Percentiles rank a stretch among this genome's conserved stretches.
phyloP scores from a whole-genome alignment of 92 coral and sea anemone species.

The Phymanthus crucifer region DNA sequence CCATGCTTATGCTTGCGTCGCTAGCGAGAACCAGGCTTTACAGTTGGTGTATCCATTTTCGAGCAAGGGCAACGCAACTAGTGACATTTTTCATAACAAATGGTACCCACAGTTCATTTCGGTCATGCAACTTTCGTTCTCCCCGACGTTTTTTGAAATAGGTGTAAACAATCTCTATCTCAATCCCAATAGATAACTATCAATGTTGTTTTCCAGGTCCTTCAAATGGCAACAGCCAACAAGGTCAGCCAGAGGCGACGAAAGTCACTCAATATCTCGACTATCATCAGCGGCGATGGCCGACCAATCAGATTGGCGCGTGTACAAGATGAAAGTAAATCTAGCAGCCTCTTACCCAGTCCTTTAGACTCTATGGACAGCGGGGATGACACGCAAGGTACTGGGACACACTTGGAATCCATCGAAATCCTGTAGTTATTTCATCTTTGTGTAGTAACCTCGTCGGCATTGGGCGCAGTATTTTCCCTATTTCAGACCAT shows the following conservation, averaged over 20 bases:
- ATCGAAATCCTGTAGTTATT: background rate
- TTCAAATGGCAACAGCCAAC: slow-evolving; percentile 75
- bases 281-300: slow-evolving; percentile 90
- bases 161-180: too few relatives aligned
- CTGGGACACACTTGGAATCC: background rate
- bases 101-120: too few relatives aligned
- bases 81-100: too few relatives aligned
- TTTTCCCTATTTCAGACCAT: too few relatives aligned
- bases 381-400: slow-evolving; percentile 40
- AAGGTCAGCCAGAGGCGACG: slow-evolving; percentile 57
- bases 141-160: too few relatives aligned
- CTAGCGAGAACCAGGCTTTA: too few relatives aligned
- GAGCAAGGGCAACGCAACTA: too few relatives aligned
- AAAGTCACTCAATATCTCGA: slow-evolving; percentile 82
- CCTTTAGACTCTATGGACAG: slow-evolving; percentile 53
- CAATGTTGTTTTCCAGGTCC: slow-evolving; percentile 57
- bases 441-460: background rate
- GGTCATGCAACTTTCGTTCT: too few relatives aligned
- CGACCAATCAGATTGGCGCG: slow-evolving; percentile 89
- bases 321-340: slow-evolving; percentile 63
- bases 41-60: too few relatives aligned
- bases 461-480: too few relatives aligned
- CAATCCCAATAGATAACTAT: too few relatives aligned
- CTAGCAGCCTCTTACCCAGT: slow-evolving; percentile 44
- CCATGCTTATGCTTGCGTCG: too few relatives aligned